Base-by-base conservation (phyloP, 2,797 vertebrate genomes). In the Acanthurus tractus region DNA sequence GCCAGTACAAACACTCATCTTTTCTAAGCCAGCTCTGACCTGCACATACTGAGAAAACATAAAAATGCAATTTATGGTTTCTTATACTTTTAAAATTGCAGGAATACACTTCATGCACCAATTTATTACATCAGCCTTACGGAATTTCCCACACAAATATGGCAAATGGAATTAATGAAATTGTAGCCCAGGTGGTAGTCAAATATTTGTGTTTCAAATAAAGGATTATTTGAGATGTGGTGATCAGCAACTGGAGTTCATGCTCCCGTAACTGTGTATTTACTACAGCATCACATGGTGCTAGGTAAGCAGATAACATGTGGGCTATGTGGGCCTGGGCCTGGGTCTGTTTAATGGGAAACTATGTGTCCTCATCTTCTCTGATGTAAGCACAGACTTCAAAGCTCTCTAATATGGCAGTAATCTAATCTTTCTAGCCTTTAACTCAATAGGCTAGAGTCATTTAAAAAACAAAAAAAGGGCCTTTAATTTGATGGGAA, bases 261-360 rank as follows among this genome's bases (percentile, higher is more conserved):
- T 18, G 3, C n/a, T 76, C 55, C 62, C 68, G 25, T 67, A 46
- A 81, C 55, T 0, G 52, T 53, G 34, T 49, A 64, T 75, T 34
- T 34, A 34, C 29, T 34, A 34, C 29, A 34, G 29, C 29, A 34
- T 65, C 36, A 67, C 56, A 69, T 61, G 29, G 68, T 63, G 70
- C 65, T 34, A 20, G 45, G 42, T 75, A 69, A 83, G 69, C 54
- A 86, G 61, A 61, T 65, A 63, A 73, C 61, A 85, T 83, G 38
- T 59, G 74, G 78, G 81, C 66, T 56, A 71, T 86, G 70, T 71
- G 77, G 78, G 81, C 34, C 44, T 59, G 8, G 34, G 45, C 62
- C 45, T 14, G 46, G 1, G 6, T 1, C 8, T 46, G 3, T 18
- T 65, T 25, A 49, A n/a, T 23, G 4, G 49, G 23, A 23, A 40